These are phyloP conservation scores for Chaenogobius annularis DNA, from an alignment of 2,113 vertebrate genomes.

Conservation along the genomic window DNA sequence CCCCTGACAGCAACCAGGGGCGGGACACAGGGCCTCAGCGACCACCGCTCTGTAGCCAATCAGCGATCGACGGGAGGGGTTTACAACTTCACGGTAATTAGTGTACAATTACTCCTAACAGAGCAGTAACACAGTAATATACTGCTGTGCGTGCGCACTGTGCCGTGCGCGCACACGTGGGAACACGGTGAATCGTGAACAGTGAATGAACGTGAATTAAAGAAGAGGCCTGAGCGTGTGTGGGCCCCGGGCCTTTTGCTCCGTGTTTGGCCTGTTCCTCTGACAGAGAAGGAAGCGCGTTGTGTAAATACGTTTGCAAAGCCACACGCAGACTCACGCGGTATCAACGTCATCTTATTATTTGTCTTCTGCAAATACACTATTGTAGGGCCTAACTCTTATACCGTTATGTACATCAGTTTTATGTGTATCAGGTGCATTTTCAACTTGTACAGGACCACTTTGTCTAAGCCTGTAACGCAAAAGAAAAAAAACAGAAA, in stretches of 20 bases:
- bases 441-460: no score
- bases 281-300: no score
- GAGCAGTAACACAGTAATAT: slow-evolving; percentile 27
- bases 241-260: slow-evolving; percentile 5
- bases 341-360: no score
- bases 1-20: slow-evolving; percentile 29
- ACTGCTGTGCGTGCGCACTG: slow-evolving; percentile 6
- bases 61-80: slow-evolving; percentile 52
- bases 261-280: neutral
- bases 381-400: no score
- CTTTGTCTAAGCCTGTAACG: no score
- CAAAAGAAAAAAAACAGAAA: no score
- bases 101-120: slow-evolving; percentile 56
- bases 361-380: no score
- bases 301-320: neutral
- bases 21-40: slow-evolving; percentile 23
- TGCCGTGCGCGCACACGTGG: neutral
- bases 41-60: slow-evolving; percentile 61
- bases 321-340: neutral
- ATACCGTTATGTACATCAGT: no score
- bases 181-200: neutral
- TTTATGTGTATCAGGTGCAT: no score
- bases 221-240: neutral
- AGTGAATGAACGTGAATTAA: neutral
- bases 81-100: slow-evolving; percentile 67